phyloP scores from a whole-genome alignment of 2,888 invertebrate genomes.

The Poecilus cupreus region DNA sequence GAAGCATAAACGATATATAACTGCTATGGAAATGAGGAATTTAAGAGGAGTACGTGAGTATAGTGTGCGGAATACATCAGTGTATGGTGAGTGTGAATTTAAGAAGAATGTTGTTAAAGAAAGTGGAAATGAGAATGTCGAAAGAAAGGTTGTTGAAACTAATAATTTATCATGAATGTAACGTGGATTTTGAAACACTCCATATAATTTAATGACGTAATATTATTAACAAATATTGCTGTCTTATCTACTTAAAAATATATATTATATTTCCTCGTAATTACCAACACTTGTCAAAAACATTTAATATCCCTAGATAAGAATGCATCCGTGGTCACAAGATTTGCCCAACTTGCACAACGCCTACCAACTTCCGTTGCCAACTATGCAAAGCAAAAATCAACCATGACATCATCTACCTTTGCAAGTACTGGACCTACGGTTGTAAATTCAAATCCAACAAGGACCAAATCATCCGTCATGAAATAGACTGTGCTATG shows the following conservation, averaged over 20 bases:
- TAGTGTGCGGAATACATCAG: no score
- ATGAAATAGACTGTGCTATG: slow-evolving; percentile 30
- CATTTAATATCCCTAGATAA: background rate
- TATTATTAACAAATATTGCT: background rate
- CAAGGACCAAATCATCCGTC: slow-evolving; percentile 9
- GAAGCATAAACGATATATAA: no score
- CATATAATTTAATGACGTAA: background rate
- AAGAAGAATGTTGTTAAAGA: no score
- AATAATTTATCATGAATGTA: no score
- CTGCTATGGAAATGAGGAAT: no score
- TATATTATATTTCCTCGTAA: background rate
- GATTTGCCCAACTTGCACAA: slow-evolving; percentile 23
- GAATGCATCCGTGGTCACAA: slow-evolving; percentile 24
- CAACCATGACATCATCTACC: slow-evolving; percentile 14
- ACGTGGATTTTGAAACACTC: no score
- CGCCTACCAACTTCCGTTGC: background rate
- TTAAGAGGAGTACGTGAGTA: no score
- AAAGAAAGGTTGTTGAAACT: no score
- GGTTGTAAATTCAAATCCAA: slow-evolving; percentile 24
- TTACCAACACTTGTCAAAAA: background rate
- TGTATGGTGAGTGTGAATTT: no score
- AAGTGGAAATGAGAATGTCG: no score
- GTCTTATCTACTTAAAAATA: background rate
- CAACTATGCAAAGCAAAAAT: slow-evolving; percentile 47
- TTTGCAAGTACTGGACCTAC: slow-evolving; percentile 21